Evolutionary conservation across 64 coral and sea anemone genomes (phyloP), one percentile per base, ranked within the genome.

Genomic region (Stichodactyla helianthus): DNA sequence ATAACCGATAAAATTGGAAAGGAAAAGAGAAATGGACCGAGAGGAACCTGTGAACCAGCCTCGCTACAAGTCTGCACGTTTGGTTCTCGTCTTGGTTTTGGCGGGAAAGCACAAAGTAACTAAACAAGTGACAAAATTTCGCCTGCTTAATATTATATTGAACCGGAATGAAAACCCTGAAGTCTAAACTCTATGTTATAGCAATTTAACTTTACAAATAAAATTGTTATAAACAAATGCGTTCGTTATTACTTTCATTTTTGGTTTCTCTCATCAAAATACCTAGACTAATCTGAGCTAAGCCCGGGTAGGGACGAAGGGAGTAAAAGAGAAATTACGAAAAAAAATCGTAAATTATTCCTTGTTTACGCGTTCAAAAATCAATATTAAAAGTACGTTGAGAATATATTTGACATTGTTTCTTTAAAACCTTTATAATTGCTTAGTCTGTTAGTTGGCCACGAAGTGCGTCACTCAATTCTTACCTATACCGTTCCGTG

Each of bases 161-260:
- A 74, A 74, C 68, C 25, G 25, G 25, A 74, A 74, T 10, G 10
- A 74, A 74, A 74, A 31, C 27, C n/a, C 25, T 74, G 68, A 74
- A 74, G 25, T 23, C 27, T 74, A 23, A 74, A 74, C 10, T 31
- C 22, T 74, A 35, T 74, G 68, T 74, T 74, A 10, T 74, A 74
- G 26, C 25, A 9, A 74, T 74, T 23, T 74, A 74, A 74, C 68
- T 74, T 74, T 74, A 74, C 26, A 35, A 74, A 74, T 74, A 74
- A 74, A 74, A 31, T 74, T 74, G 68, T 74, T 74, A 74, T 26
- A 74, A 74, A 74, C 68, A 74, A 19, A 9, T 74, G n/a, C 5
- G 4, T 74, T 31, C 9, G 50, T 79, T 31, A 31, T 44, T 44
- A 44, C 35, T 44, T 3, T 44, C 35, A 44, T 44, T 44, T 44